A percentile compares a stretch with the other conserved stretches of the same genome.
These are phyloP conservation scores for Peromyscus attwateri DNA, from an alignment of 2,797 vertebrate species.

Conservation along the genomic window DNA sequence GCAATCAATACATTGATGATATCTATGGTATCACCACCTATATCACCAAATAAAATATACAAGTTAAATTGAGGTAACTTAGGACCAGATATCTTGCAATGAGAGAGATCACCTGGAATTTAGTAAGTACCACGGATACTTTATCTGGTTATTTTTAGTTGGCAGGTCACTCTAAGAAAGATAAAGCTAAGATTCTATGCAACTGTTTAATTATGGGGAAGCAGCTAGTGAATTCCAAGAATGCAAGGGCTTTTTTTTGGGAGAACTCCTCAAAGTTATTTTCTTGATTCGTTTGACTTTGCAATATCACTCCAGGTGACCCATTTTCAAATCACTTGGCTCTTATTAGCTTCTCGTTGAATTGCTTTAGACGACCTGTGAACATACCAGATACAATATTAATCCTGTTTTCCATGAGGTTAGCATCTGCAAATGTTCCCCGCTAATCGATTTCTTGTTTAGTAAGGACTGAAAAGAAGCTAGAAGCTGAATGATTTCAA, in stretches of 20 bases:
- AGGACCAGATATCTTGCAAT: conserved; percentile 65
- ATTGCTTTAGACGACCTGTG: conserved; percentile 13
- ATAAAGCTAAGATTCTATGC: conserved; percentile 22
- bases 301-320: not conserved
- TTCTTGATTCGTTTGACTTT: conserved; percentile 33
- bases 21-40: not conserved
- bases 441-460: conserved; percentile 21
- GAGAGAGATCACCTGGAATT: conserved; percentile 65
- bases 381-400: not conserved
- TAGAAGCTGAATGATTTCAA: not conserved
- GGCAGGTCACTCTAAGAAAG: conserved; percentile 57
- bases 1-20: not conserved
- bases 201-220: not conserved
- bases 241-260: not conserved
- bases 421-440: conserved; percentile 8
- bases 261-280: not conserved
- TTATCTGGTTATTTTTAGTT: conserved; percentile 69
- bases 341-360: conserved; percentile 33
- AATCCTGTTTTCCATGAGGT: conserved; percentile 2
- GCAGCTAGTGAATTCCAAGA: conserved; percentile 46
- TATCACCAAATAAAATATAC: conserved; percentile 43
- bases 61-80: conserved; percentile 41
- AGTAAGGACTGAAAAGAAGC: conserved; percentile 24
- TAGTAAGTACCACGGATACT: conserved; percentile 39
- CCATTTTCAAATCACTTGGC: not conserved